These are phyloP conservation scores for Euura saliciscinereae DNA, from an alignment of 1,140 invertebrate genomes.

Conservation along the genomic window DNA sequence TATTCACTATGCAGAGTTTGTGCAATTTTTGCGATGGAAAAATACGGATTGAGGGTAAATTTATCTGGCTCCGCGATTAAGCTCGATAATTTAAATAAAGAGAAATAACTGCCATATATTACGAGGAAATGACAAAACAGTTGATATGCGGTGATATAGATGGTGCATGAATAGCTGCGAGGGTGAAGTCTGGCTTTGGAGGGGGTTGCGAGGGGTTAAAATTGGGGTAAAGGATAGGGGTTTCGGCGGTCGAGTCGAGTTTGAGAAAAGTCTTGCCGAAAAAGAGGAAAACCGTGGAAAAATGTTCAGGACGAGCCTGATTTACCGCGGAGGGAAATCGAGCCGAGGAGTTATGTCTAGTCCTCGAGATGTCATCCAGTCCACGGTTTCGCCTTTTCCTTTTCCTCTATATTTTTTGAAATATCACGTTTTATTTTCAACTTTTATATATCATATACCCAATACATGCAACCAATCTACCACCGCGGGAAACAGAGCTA, in stretches of 20 bases:
- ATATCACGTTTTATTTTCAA: constrained; percentile 7
- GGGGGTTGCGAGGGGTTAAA: neutral
- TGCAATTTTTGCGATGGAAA: too few relatives aligned
- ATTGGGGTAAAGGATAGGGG: constrained; percentile 25
- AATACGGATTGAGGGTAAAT: too few relatives aligned
- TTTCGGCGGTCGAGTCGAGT: constrained; percentile 25
- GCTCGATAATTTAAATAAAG: constrained; percentile 53
- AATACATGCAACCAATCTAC: neutral
- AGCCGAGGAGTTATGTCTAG: constrained; percentile 5
- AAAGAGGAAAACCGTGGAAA: constrained; percentile 18
- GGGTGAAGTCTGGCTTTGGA: constrained; percentile 38
- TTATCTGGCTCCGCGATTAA: too few relatives aligned
- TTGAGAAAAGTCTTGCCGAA: constrained; percentile 19
- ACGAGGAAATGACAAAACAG: constrained; percentile 57
- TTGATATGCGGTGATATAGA: constrained; percentile 57
- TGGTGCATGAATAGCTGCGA: constrained; percentile 40
- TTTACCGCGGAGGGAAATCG: constrained; percentile 18
- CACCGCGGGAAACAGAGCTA: neutral
- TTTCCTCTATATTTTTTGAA: neutral
- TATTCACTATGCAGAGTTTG: too few relatives aligned
- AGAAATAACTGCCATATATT: constrained; percentile 51
- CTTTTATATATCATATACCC: neutral
- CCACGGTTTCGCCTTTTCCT: too few relatives aligned
- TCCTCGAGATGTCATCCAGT: constrained; percentile 9
- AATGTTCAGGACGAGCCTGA: constrained; percentile 15